A percentile compares a stretch with the other conserved stretches of the same genome.
Conservation (phyloP, 1,140 invertebrate genomes). For the Lucilia sericata region DNA sequence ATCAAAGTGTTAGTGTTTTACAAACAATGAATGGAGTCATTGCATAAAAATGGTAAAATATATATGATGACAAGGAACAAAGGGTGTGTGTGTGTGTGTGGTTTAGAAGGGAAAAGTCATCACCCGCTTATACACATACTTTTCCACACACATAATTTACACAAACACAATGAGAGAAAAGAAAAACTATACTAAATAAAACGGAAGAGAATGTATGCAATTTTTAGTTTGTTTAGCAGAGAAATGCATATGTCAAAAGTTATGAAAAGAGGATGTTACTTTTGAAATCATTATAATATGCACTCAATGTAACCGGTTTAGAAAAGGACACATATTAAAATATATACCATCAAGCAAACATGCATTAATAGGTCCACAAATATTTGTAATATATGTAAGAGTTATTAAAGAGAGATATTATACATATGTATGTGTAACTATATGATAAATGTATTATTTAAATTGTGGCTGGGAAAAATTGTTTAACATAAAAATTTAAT, state of each 20-base stretch:
- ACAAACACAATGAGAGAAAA: neutral
- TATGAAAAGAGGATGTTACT: neutral
- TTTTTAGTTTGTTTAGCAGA: neutral
- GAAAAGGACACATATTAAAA: neutral
- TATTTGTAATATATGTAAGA: too few relatives aligned
- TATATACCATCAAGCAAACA: neutral
- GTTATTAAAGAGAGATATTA: too few relatives aligned
- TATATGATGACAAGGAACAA: neutral
- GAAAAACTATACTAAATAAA: neutral
- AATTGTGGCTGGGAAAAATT: too few relatives aligned
- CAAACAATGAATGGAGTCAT: conserved; percentile 8
- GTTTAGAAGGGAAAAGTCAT: too few relatives aligned
- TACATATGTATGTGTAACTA: too few relatives aligned
- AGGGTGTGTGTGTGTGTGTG: too few relatives aligned
- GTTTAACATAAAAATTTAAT: too few relatives aligned
- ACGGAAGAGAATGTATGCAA: neutral
- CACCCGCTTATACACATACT: neutral
- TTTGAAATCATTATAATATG: conserved; percentile 22
- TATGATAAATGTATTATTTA: too few relatives aligned
- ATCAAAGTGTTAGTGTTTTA: conserved; percentile 20
- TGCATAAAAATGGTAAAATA: conserved; percentile 4
- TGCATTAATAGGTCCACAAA: too few relatives aligned
- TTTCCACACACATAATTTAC: neutral
- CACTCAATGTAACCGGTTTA: conserved; percentile 5
- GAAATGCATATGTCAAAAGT: conserved; percentile 19